A percentile compares a stretch with the other conserved stretches of the same genome.
Conservation (phyloP, 2,113 vertebrate genomes). For the Erinaceus europaeus region DNA sequence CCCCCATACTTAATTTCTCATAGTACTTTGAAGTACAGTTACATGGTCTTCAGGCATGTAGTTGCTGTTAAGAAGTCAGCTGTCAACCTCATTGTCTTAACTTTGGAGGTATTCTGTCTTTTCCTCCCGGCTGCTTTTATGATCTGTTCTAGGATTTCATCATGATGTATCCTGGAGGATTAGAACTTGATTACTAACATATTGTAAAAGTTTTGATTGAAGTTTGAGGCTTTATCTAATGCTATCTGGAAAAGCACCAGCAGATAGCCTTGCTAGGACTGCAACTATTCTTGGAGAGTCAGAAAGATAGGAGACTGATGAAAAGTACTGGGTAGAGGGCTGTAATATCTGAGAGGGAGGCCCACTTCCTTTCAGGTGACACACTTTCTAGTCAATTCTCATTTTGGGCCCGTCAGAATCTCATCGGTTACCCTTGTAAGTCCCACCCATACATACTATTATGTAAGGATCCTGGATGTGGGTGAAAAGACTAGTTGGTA, state of each 20-base stretch:
- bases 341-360: background rate
- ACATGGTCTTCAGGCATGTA: background rate
- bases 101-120: background rate
- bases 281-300: background rate
- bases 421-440: background rate
- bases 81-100: background rate
- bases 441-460: too few relatives aligned
- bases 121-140: background rate
- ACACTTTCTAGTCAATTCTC: background rate
- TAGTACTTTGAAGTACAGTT: background rate
- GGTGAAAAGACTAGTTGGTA: background rate
- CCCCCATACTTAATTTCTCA: background rate
- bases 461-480: background rate
- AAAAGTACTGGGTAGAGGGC: background rate
- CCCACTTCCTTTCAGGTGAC: background rate
- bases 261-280: background rate
- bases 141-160: background rate
- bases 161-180: background rate
- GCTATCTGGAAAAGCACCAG: constrained; percentile 3
- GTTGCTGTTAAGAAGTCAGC: background rate
- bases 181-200: background rate
- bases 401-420: background rate
- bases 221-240: constrained; percentile 1
- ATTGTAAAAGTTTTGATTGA: background rate
- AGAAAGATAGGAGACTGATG: background rate